phyloP scores from a whole-genome alignment of 1,140 invertebrate species.

The Drosophila baimaii region DNA sequence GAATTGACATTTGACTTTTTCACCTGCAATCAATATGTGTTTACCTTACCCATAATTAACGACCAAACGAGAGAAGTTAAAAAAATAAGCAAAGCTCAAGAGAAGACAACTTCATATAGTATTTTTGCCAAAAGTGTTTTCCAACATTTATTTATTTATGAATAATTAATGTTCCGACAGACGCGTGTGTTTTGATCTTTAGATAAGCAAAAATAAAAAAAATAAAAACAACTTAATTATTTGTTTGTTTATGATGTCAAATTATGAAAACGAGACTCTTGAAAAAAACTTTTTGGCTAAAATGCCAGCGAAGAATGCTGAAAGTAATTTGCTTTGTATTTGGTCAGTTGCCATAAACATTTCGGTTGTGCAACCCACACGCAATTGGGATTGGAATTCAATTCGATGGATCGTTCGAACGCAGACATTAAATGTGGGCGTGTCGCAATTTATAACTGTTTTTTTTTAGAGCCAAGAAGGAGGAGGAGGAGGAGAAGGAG shows the following conservation, averaged over 20 bases:
- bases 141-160: slow-evolving; percentile 32
- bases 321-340: slow-evolving; percentile 69
- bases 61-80: slow-evolving; percentile 48
- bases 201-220: slow-evolving; percentile 33
- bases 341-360: slow-evolving; percentile 71
- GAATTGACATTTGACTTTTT: slow-evolving; percentile 66
- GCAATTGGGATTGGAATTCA: slow-evolving; percentile 42
- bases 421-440: slow-evolving; percentile 40
- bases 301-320: slow-evolving; percentile 58
- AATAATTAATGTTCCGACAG: slow-evolving; percentile 56
- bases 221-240: slow-evolving; percentile 75
- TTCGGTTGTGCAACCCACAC: slow-evolving; percentile 71
- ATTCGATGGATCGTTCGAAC: slow-evolving; percentile 27
- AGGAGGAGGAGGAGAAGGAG: slow-evolving; percentile 1
- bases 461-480: slow-evolving; percentile 2
- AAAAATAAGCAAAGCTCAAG: slow-evolving; percentile 45
- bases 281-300: slow-evolving; percentile 55
- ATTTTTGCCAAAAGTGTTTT: slow-evolving; percentile 24
- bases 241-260: slow-evolving; percentile 55
- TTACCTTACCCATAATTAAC: slow-evolving; percentile 62
- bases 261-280: slow-evolving; percentile 64
- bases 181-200: slow-evolving; percentile 55
- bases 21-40: slow-evolving; percentile 32
- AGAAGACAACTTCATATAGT: slow-evolving; percentile 41
- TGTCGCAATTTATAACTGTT: slow-evolving; percentile 52